These are phyloP conservation scores for Caenorhabditis sinica DNA, from an alignment of 2,888 invertebrate species.

Conservation along the genomic window DNA sequence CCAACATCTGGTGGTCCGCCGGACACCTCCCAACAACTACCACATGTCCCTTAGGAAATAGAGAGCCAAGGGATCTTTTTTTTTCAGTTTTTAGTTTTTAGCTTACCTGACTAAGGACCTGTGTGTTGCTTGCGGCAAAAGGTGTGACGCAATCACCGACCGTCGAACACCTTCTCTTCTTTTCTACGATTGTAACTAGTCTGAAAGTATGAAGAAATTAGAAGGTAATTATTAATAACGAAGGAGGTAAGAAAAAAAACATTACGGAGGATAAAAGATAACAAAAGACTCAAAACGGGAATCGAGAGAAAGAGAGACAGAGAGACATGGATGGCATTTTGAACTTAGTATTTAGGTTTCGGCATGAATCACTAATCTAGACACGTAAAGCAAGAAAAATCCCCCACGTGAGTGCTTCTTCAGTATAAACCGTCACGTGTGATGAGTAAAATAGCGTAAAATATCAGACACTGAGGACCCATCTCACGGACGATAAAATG, in stretches of 20 bases:
- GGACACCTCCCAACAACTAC: neutral
- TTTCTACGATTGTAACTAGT: constrained; percentile 60
- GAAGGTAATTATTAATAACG: neutral
- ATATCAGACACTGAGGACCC: constrained; percentile 19
- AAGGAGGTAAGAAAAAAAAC: neutral
- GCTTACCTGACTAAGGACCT: constrained; percentile 59
- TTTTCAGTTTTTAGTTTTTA: constrained; percentile 1
- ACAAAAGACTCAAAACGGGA: neutral
- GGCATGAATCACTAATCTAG: constrained; percentile 21
- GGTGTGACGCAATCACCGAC: constrained; percentile 52
- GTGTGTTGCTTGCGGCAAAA: constrained; percentile 53
- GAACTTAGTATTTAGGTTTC: neutral
- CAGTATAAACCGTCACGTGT: constrained; percentile 26
- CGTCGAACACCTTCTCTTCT: constrained; percentile 58
- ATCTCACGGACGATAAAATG: constrained; percentile 39
- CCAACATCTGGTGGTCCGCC: constrained; percentile 11
- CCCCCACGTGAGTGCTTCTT: constrained; percentile 35
- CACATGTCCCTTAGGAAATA: constrained; percentile 13
- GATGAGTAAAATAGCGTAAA: constrained; percentile 29
- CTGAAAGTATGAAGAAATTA: constrained; percentile 15
- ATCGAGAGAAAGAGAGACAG: neutral
- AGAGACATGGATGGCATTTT: neutral
- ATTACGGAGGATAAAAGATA: neutral
- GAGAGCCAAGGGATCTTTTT: neutral
- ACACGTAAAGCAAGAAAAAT: constrained; percentile 38